A percentile compares a stretch with the other conserved stretches of the same genome.
These are phyloP conservation scores for Sciurus niger DNA, from an alignment of 2,113 vertebrate species.

Conservation along the genomic window DNA sequence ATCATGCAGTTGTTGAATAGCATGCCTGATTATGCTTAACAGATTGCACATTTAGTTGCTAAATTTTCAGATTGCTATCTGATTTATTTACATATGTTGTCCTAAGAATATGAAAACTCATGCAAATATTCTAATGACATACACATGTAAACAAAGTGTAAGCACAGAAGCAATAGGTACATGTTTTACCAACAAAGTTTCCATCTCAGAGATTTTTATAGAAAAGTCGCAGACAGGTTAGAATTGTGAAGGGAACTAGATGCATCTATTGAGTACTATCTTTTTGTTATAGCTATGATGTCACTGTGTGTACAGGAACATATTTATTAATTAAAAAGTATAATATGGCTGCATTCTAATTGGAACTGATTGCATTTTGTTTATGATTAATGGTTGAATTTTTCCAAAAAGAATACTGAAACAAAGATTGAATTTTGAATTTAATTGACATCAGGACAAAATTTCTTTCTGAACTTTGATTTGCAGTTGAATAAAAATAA, in stretches of 20 bases:
- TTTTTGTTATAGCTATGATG: neutral
- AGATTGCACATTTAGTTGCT: constrained; percentile 78
- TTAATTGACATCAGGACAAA: constrained; percentile 22
- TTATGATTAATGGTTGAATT: constrained; percentile 45
- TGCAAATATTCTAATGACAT: constrained; percentile 77
- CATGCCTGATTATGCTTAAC: constrained; percentile 71
- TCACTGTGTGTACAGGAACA: neutral
- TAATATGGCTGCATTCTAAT: neutral
- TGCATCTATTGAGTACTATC: neutral
- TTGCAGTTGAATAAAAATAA: constrained; percentile 42
- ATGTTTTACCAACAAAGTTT: constrained; percentile 35
- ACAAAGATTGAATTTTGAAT: constrained; percentile 49
- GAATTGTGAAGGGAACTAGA: neutral
- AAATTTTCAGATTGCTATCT: constrained; percentile 74
- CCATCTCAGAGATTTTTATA: constrained; percentile 16
- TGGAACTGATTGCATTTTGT: neutral
- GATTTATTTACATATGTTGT: constrained; percentile 79
- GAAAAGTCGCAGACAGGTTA: neutral
- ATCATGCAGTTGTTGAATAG: constrained; percentile 60
- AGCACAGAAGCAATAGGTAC: neutral
- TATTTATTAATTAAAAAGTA: constrained; percentile 56
- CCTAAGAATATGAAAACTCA: constrained; percentile 69
- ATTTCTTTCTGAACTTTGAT: constrained; percentile 53
- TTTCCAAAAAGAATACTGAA: neutral
- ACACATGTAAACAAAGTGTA: constrained; percentile 60